These are phyloP conservation scores for Acanthopagrus latus DNA, from an alignment of 2,797 vertebrate genomes.

Conservation along the genomic window DNA sequence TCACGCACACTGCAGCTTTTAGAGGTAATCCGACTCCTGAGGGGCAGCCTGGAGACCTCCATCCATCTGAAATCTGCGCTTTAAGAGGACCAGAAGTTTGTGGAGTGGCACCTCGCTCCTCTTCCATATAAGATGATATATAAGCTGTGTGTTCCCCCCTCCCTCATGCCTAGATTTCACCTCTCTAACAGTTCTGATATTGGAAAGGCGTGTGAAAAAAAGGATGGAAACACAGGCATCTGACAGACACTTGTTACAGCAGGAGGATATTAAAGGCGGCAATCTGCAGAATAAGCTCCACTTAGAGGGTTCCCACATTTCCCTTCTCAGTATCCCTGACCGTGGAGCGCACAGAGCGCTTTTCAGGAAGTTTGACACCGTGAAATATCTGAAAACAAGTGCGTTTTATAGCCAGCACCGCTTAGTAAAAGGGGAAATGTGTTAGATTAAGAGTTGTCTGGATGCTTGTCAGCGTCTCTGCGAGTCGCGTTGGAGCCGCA, in stretches of 20 bases:
- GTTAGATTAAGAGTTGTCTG: not conserved
- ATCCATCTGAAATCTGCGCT: conserved; percentile 69
- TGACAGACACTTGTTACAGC: conserved; percentile 58
- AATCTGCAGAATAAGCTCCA: conserved; percentile 22
- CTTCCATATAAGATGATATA: not conserved
- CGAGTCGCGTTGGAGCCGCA: conserved; percentile 28
- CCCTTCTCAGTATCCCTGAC: not conserved
- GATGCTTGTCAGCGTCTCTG: not conserved
- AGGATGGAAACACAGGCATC: conserved; percentile 24
- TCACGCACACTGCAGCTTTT: conserved; percentile 71
- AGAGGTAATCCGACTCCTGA: conserved; percentile 81
- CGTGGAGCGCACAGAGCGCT: not conserved
- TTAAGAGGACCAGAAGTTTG: conserved; percentile 53
- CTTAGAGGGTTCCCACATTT: conserved; percentile 15
- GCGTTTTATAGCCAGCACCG: not conserved
- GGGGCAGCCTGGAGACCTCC: conserved; percentile 65
- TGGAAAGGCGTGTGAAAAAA: conserved; percentile 6
- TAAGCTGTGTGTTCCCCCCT: too few species aligned
- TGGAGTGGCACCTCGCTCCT: conserved; percentile 35
- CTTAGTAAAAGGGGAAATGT: conserved; percentile 3
- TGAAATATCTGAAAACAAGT: not conserved
- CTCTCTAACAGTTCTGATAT: not conserved
- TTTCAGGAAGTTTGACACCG: conserved; percentile 11
- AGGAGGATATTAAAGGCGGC: conserved; percentile 22
- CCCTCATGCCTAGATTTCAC: not conserved